Conservation (phyloP, 2,797 vertebrate genomes). For the Huso huso region DNA sequence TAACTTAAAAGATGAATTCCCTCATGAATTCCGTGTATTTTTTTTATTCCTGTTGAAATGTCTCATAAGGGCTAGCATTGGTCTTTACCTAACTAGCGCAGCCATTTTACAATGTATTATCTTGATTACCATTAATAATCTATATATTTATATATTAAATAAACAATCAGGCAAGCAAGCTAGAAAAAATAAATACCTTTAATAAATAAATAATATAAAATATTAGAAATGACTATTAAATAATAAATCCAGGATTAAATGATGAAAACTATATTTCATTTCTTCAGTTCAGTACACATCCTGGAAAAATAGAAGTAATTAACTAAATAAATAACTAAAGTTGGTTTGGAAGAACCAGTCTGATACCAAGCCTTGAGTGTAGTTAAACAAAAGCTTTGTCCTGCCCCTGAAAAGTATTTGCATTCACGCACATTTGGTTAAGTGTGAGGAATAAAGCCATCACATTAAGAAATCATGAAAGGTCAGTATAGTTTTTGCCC, state of each 20-base stretch:
- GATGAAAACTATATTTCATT: constrained; percentile 36
- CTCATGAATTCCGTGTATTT: too few relatives aligned
- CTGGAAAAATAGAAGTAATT: constrained; percentile 54
- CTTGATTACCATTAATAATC: too few relatives aligned
- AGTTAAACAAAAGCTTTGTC: constrained; percentile 66
- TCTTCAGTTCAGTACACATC: constrained; percentile 51
- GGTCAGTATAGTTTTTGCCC: constrained; percentile 62
- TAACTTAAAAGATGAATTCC: too few relatives aligned
- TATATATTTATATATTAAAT: too few relatives aligned
- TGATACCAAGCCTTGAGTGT: constrained; percentile 38
- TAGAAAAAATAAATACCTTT: background rate
- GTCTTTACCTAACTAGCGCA: too few relatives aligned
- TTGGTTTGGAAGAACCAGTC: constrained; percentile 32
- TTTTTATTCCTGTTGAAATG: too few relatives aligned
- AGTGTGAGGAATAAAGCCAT: constrained; percentile 52
- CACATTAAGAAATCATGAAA: constrained; percentile 62
- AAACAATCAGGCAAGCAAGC: too few relatives aligned
- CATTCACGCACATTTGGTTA: constrained; percentile 61
- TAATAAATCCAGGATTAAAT: constrained; percentile 6
- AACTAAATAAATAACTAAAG: constrained; percentile 52
- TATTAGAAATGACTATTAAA: background rate
- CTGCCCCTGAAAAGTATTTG: constrained; percentile 49
- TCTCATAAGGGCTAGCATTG: too few relatives aligned
- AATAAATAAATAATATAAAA: background rate
- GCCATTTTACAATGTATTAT: too few relatives aligned